Evolutionary conservation across 2,888 invertebrate genomes (phyloP).

Genomic region (Andrena marginata): DNA sequence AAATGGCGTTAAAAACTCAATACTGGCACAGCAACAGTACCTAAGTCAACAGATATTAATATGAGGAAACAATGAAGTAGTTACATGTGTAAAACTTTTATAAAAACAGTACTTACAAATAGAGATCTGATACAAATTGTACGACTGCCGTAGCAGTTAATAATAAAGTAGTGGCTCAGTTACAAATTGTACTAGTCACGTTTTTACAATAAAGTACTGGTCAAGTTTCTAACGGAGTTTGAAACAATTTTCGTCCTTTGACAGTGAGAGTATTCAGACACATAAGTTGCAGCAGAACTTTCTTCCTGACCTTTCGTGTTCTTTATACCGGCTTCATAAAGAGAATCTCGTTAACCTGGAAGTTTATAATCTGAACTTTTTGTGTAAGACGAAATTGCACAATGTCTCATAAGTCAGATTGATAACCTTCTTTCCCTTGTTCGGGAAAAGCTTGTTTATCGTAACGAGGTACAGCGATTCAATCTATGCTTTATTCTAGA

Average conservation of each 20-base stretch:
- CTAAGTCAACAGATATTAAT: too few species aligned
- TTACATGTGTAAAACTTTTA: too few species aligned
- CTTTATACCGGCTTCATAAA: constrained; percentile 2
- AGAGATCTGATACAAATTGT: too few species aligned
- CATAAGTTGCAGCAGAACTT: constrained; percentile 17
- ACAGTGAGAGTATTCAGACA: constrained; percentile 28
- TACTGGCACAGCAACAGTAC: too few species aligned
- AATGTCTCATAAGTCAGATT: constrained; percentile 9
- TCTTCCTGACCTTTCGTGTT: constrained; percentile 23
- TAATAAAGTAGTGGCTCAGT: too few species aligned
- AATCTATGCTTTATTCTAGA: not conserved
- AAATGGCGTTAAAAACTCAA: too few species aligned
- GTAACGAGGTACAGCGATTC: not conserved
- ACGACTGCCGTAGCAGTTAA: too few species aligned
- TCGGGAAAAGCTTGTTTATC: not conserved
- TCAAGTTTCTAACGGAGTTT: constrained; percentile 37
- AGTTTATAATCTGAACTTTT: constrained; percentile 22
- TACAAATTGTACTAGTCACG: constrained; percentile 5
- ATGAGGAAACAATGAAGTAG: too few species aligned
- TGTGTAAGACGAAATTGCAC: constrained; percentile 12
- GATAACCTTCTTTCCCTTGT: not conserved
- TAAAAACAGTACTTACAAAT: too few species aligned
- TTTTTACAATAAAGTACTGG: constrained; percentile 8
- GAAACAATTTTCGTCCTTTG: constrained; percentile 42
- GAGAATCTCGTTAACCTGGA: constrained; percentile 20